Evolutionary conservation across 1,140 invertebrate species (phyloP), one percentile per base, ranked within the genome.

Genomic region (Anoplophora glabripennis): DNA sequence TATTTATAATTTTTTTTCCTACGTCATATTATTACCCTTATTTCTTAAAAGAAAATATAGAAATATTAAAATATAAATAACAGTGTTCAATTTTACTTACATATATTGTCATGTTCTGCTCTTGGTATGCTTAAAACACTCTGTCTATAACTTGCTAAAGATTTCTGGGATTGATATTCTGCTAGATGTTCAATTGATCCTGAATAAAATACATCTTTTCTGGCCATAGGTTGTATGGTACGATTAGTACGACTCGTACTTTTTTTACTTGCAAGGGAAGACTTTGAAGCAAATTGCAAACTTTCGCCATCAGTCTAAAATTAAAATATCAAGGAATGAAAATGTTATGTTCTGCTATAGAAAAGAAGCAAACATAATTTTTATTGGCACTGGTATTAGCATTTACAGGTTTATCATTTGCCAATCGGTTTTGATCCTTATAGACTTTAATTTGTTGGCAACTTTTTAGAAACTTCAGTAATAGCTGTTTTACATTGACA

Each of bases 121-220:
- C 66, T 74, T 47, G 74, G 64, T 61, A 73, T 69, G 70, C 79
- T 71, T 79, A 85, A 71, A 76, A 83, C 68, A 77, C 86, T 75
- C 80, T 83, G 57, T 79, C 92, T 81, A 72, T 93, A 94, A 60
- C 88, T 89, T 33, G 89, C 84, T 12, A 98, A 79, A 9, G 93
- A 93, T 67, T 93, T 93, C 75, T 96, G 93, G 52, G 89, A 92
- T 72, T 94, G 90, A 77, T 89, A 97, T 77, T 96, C 90, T 0
- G 91, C 92, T 47, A 98, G 80, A 78, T 96, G 91, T 33, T 89
- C 80, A 8, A 98, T 88, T 28, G 92, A 95, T 17, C 96, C 96
- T 11, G 94, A 94, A 79, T 99, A 99, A 80, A 99, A 99, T 65
- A 99, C 97, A 77, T 99, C 96, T 77, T 97, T 96, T 45, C 94